phyloP scores from a whole-genome alignment of 2,113 vertebrate genomes.

The Cyprinodon tularosa region DNA sequence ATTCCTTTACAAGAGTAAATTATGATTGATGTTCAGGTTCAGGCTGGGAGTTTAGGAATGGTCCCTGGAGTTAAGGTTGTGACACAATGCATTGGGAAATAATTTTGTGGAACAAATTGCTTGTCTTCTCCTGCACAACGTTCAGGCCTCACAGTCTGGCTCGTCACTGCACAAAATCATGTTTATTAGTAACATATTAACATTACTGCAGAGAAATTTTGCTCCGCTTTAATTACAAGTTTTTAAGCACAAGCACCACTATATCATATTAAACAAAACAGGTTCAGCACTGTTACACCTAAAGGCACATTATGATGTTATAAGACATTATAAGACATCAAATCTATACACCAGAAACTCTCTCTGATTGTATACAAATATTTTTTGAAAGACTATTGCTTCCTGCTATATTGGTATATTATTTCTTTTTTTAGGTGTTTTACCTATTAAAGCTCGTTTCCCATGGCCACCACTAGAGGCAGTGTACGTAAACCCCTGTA shows the following conservation, averaged over 20 bases:
- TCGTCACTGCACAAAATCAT: constrained; percentile 36
- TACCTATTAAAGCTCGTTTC: too few relatives aligned
- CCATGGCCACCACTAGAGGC: too few relatives aligned
- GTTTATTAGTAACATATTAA: neutral
- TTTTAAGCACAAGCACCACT: too few relatives aligned
- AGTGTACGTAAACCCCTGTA: too few relatives aligned
- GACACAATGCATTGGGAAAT: constrained; percentile 56
- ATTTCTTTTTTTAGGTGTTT: too few relatives aligned
- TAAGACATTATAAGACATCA: neutral
- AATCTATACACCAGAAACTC: too few relatives aligned
- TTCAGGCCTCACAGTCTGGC: constrained; percentile 65
- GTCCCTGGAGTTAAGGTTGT: constrained; percentile 62
- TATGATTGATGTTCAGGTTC: constrained; percentile 65
- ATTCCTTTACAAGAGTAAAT: constrained; percentile 48
- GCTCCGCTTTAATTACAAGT: too few relatives aligned
- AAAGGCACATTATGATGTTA: neutral
- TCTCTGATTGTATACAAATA: too few relatives aligned
- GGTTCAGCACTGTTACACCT: neutral
- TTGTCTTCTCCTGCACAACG: constrained; percentile 64
- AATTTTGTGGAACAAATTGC: constrained; percentile 45
- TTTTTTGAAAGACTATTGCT: too few relatives aligned
- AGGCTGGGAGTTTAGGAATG: constrained; percentile 42
- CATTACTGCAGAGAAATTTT: neutral
- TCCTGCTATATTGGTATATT: too few relatives aligned
- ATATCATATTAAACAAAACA: neutral